Conservation (phyloP, 2,888 invertebrate species). For the Acronicta aceris region DNA sequence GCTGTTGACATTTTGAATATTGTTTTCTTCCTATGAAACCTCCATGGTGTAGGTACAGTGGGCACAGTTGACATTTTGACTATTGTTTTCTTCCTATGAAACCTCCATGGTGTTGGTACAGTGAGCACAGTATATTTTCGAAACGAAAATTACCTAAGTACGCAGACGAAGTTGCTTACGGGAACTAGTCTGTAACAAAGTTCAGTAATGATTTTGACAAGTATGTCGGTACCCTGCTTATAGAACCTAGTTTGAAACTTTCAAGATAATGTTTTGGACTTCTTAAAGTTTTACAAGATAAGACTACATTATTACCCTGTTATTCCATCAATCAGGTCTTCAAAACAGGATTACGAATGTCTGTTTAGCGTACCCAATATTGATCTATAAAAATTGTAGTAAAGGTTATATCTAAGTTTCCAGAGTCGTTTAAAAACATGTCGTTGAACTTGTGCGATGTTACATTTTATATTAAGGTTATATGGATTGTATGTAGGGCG, state of each 20-base stretch:
- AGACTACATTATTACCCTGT: slow-evolving; percentile 2
- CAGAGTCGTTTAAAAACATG: neutral
- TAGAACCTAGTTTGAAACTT: slow-evolving; percentile 9
- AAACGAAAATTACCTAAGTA: no score
- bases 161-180: no score
- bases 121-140: no score
- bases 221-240: neutral
- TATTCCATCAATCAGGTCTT: slow-evolving; percentile 19
- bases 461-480: no score
- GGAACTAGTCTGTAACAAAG: no score
- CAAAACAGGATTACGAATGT: neutral
- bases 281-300: slow-evolving; percentile 24
- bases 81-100: no score
- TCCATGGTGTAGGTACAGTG: no score
- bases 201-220: neutral
- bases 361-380: neutral
- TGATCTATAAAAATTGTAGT: neutral
- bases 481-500: no score
- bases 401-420: neutral
- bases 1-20: no score
- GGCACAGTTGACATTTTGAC: no score
- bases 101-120: no score
- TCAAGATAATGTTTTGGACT: slow-evolving; percentile 2
- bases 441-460: neutral
- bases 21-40: no score